phyloP scores from a whole-genome alignment of 1,140 invertebrate species.

The Eueides isabella region DNA sequence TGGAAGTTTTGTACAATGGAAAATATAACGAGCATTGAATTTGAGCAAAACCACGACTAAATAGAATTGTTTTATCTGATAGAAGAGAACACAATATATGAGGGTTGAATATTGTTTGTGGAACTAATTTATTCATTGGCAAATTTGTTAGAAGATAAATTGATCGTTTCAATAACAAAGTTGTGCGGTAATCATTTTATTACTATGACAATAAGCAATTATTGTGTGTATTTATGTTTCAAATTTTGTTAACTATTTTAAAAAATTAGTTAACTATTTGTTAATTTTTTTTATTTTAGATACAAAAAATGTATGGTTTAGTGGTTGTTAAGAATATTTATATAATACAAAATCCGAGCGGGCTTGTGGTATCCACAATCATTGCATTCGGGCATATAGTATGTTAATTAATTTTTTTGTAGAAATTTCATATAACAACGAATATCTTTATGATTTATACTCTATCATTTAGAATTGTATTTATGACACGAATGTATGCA shows the following conservation, averaged over 20 bases:
- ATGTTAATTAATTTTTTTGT: too few relatives aligned
- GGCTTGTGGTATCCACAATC: too few relatives aligned
- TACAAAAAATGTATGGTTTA: too few relatives aligned
- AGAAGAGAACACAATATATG: constrained; percentile 26
- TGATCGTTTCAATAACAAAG: neutral
- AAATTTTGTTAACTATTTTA: neutral
- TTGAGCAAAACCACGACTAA: constrained; percentile 28
- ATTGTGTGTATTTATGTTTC: neutral
- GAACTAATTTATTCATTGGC: constrained; percentile 20
- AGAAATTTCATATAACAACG: too few relatives aligned
- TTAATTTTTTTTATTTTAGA: neutral
- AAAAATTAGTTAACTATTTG: neutral
- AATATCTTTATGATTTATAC: too few relatives aligned
- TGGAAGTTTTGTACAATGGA: constrained; percentile 13
- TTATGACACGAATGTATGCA: neutral
- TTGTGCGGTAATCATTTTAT: neutral
- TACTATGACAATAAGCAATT: neutral
- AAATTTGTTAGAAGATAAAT: constrained; percentile 8
- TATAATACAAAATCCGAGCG: too few relatives aligned
- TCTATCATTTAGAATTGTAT: neutral
- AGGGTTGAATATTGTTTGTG: constrained; percentile 26
- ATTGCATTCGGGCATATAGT: too few relatives aligned
- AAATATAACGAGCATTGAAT: constrained; percentile 34
- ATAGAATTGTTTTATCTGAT: constrained; percentile 33
- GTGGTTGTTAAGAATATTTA: too few relatives aligned